Percentiles rank a stretch among this genome's conserved stretches.
Conservation (phyloP, 2,113 vertebrate genomes). For the Vanacampus margaritifer region DNA sequence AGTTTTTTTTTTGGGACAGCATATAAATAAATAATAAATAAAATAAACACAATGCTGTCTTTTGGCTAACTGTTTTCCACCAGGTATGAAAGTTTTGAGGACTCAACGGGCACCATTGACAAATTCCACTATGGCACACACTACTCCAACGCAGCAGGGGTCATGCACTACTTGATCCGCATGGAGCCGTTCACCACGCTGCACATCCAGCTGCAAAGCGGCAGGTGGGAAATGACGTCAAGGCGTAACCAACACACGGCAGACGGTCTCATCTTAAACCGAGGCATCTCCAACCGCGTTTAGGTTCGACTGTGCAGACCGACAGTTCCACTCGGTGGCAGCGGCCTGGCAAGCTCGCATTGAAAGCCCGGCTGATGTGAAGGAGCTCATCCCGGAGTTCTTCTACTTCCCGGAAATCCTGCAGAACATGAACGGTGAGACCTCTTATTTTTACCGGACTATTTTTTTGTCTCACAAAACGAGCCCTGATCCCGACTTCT, state of each 20-base stretch:
- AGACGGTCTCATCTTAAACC: not conserved
- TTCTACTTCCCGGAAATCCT: conserved; percentile 96
- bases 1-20: too few species aligned
- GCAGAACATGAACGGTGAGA: conserved; percentile 89
- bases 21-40: too few species aligned
- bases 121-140: conserved; percentile 99
- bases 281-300: not conserved
- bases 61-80: not conserved
- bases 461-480: not conserved
- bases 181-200: conserved; percentile 93
- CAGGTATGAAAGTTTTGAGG: conserved; percentile 97
- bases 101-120: conserved; percentile 87
- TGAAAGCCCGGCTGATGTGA: conserved; percentile 94
- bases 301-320: conserved; percentile 95
- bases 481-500: not conserved
- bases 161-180: conserved; percentile 99
- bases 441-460: too few species aligned
- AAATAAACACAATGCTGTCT: not conserved
- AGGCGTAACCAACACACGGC: not conserved
- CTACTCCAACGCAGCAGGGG: conserved; percentile 96
- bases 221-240: conserved; percentile 72
- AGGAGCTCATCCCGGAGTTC: conserved; percentile 97
- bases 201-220: conserved; percentile 96
- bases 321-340: conserved; percentile 93
- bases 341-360: conserved; percentile 95